A percentile compares a stretch with the other conserved stretches of the same genome.
Conservation (phyloP, 2,113 vertebrate genomes). For the Thinocorus orbignyianus region DNA sequence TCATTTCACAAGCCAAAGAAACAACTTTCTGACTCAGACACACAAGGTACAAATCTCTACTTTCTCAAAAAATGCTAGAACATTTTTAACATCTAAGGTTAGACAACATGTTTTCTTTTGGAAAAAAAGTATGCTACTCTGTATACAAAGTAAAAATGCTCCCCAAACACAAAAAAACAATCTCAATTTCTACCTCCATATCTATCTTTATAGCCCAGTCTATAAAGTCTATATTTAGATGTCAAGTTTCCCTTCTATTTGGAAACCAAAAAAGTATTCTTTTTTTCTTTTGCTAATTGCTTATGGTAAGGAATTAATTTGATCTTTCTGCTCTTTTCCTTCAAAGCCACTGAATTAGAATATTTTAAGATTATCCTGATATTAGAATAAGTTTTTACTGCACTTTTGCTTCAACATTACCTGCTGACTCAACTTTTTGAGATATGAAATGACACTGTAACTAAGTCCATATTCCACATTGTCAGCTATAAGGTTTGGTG, state of each 20-base stretch:
- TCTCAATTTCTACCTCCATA: neutral
- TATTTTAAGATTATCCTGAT: slow-evolving; percentile 22
- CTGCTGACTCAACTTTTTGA: slow-evolving; percentile 99
- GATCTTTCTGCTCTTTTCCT: neutral
- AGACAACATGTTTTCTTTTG: neutral
- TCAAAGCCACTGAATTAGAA: neutral
- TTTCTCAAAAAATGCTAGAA: neutral
- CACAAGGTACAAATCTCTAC: neutral
- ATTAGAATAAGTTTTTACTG: slow-evolving; percentile 30
- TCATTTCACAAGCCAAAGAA: neutral
- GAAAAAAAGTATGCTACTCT: neutral
- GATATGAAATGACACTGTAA: slow-evolving; percentile 97
- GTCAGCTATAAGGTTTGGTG: slow-evolving; percentile 93
- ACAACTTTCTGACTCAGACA: neutral
- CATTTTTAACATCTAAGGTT: neutral
- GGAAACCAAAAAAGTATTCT: neutral
- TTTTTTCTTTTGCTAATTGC: neutral
- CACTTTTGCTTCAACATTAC: slow-evolving; percentile 74
- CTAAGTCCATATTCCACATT: slow-evolving; percentile 97
- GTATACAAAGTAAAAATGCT: neutral
- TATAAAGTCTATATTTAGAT: neutral
- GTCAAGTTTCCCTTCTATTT: neutral
- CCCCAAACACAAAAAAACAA: neutral
- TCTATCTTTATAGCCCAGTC: neutral
- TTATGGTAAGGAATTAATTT: neutral